phyloP scores from a whole-genome alignment of 2,888 invertebrate genomes.

The Agrochola lota region DNA sequence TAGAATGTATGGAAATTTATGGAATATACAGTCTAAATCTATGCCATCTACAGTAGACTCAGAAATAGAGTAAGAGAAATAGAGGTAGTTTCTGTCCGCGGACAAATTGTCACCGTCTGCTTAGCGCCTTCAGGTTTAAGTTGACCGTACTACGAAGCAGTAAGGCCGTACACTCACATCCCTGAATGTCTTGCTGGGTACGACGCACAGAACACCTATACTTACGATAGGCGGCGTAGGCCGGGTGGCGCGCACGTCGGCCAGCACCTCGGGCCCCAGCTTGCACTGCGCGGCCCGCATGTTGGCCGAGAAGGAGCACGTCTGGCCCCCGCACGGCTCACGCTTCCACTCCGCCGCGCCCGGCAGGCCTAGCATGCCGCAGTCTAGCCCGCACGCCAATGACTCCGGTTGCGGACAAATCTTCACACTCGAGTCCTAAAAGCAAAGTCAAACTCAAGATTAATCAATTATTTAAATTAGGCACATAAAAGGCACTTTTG shows the following conservation, averaged over 20 bases:
- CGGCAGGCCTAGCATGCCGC: slow-evolving; percentile 68
- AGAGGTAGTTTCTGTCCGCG: too few relatives aligned
- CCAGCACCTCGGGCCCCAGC: slow-evolving; percentile 75
- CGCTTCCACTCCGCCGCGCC: slow-evolving; percentile 71
- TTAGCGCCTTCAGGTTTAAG: background rate
- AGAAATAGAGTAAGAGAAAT: too few relatives aligned
- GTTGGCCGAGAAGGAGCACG: slow-evolving; percentile 73
- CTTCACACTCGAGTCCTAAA: slow-evolving; percentile 4
- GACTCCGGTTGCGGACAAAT: slow-evolving; percentile 74
- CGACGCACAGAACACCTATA: background rate
- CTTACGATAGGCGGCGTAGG: background rate
- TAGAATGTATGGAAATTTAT: too few relatives aligned
- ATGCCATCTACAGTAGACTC: too few relatives aligned
- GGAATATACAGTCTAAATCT: too few relatives aligned
- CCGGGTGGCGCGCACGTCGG: slow-evolving; percentile 39
- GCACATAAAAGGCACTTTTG: background rate
- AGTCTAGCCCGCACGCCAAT: slow-evolving; percentile 74
- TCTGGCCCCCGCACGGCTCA: slow-evolving; percentile 73
- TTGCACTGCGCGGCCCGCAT: slow-evolving; percentile 84
- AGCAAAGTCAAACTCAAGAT: background rate
- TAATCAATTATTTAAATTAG: background rate
- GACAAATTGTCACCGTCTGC: too few relatives aligned
- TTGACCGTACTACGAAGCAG: background rate
- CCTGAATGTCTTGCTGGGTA: slow-evolving; percentile 47
- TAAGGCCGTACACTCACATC: slow-evolving; percentile 23